phyloP scores from a whole-genome alignment of 2,113 vertebrate genomes.

The Gadus macrocephalus region DNA sequence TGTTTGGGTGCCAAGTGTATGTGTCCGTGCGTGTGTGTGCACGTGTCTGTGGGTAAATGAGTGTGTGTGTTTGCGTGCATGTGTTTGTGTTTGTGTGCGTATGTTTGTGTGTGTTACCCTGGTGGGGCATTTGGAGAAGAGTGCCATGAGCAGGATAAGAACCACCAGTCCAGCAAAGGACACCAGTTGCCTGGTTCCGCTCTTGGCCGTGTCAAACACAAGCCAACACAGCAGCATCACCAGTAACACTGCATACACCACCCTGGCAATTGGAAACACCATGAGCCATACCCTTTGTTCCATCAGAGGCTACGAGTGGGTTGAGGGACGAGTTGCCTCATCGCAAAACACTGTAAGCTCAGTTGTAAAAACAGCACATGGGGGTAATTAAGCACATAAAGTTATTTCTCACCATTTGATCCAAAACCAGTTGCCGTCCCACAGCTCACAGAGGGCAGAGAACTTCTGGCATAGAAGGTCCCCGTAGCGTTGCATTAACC shows the following conservation, averaged over 20 bases:
- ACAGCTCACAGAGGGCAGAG: conserved; percentile 42
- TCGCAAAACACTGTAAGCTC: too few species aligned
- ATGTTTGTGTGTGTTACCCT: conserved; percentile 61
- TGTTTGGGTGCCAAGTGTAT: neutral
- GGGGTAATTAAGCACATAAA: neutral
- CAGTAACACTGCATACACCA: conserved; percentile 52
- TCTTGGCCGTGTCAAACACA: conserved; percentile 74
- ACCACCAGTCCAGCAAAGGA: conserved; percentile 81
- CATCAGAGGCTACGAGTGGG: too few species aligned
- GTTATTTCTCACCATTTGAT: conserved; percentile 77
- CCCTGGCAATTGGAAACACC: conserved; percentile 54
- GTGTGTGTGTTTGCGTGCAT: neutral
- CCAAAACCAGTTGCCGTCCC: conserved; percentile 71
- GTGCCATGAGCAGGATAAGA: conserved; percentile 70
- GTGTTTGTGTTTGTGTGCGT: neutral
- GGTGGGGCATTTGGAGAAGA: conserved; percentile 84
- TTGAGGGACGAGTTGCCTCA: too few species aligned
- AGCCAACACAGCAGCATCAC: conserved; percentile 75
- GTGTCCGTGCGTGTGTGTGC: neutral
- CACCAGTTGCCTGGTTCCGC: conserved; percentile 73
- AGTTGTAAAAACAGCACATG: too few species aligned
- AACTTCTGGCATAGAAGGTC: conserved; percentile 59
- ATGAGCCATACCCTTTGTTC: too few species aligned
- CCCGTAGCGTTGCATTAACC: conserved; percentile 73
- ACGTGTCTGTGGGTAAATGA: neutral